Base-by-base conservation (phyloP, 1,140 invertebrate species). In the Calliopsis andreniformis region DNA sequence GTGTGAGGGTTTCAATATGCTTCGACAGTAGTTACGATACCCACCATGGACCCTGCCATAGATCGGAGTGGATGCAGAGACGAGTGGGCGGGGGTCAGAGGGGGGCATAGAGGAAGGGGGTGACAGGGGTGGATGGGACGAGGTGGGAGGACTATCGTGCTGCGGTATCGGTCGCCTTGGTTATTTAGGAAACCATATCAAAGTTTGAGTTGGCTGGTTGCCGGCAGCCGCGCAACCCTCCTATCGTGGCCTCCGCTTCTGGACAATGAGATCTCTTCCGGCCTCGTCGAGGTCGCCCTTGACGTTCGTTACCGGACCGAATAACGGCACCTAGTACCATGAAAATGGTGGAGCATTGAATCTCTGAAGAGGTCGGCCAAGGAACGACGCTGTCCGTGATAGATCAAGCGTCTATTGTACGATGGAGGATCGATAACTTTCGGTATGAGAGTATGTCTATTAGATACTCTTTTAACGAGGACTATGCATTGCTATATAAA, bases 111-210 rank as follows among this genome's bases (percentile, higher is more conserved):
- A n/a, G n/a, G n/a, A n/a, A n/a, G n/a, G 25, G 30, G 23, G 51
- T 4, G 28, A 20, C 10, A 14, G 35, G 12, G 43, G 12, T 42
- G 8, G 53, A 58, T 61, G 47, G 64, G 79, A 62, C 23, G 78
- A 82, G 83, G 71, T 70, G 78, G 81, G 84, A 58, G 79, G 83
- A 85, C 82, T 81, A 87, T 87, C 82, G 87, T 84, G 79, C 83
- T 85, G 84, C 59, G 88, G 85, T 89, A 89, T 90, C 85, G 89
- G 87, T 89, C 85, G 87, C 89, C 89, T 90, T 88, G 90, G 89
- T 90, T 91, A 91, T 91, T 90, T 89, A 89, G 88, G 87, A 91
- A 90, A 90, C 90, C 89, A 89, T 90, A 89, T 90, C 89, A 90
- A 91, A 90, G 86, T 91, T 91, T 89, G 89, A 89, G 86, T 89